phyloP scores from a whole-genome alignment of 1,140 invertebrate species.

The Eumeta japonica region DNA sequence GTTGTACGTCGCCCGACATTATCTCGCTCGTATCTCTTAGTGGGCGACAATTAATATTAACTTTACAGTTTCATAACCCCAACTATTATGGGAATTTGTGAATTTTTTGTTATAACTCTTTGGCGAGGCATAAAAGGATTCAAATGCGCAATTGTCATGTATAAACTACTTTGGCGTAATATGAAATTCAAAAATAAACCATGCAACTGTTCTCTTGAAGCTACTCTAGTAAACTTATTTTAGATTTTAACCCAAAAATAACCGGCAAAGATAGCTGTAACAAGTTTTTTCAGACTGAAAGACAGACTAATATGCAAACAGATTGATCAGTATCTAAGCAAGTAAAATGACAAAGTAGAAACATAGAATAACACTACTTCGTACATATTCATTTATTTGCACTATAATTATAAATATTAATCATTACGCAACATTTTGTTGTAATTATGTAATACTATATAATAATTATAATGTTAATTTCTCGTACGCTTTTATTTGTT shows the following conservation, averaged over 20 bases:
- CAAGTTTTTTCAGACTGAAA: no score
- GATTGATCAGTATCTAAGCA: no score
- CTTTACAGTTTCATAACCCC: slow-evolving; percentile 53
- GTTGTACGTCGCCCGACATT: slow-evolving; percentile 73
- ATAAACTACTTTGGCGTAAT: slow-evolving; percentile 35
- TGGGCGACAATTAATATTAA: slow-evolving; percentile 31
- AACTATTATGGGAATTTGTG: slow-evolving; percentile 41
- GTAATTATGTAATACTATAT: no score
- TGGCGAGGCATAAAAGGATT: slow-evolving; percentile 20
- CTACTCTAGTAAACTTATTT: slow-evolving; percentile 40
- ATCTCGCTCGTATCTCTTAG: slow-evolving; percentile 35
- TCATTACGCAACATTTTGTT: no score
- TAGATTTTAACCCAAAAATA: slow-evolving; percentile 57
- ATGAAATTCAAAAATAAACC: slow-evolving; percentile 53
- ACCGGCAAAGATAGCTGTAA: slow-evolving; percentile 55
- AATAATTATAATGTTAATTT: no score
- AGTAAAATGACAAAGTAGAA: no score
- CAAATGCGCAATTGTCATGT: slow-evolving; percentile 46
- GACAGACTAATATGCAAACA: no score
- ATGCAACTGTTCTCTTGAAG: slow-evolving; percentile 42
- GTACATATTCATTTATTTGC: no score
- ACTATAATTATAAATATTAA: no score
- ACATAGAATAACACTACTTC: no score
- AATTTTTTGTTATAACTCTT: slow-evolving; percentile 20
- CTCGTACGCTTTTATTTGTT: no score